Percentiles rank a stretch among this genome's conserved stretches.
phyloP scores from a whole-genome alignment of 2,113 vertebrate species.

The Sylvilagus bachmani region DNA sequence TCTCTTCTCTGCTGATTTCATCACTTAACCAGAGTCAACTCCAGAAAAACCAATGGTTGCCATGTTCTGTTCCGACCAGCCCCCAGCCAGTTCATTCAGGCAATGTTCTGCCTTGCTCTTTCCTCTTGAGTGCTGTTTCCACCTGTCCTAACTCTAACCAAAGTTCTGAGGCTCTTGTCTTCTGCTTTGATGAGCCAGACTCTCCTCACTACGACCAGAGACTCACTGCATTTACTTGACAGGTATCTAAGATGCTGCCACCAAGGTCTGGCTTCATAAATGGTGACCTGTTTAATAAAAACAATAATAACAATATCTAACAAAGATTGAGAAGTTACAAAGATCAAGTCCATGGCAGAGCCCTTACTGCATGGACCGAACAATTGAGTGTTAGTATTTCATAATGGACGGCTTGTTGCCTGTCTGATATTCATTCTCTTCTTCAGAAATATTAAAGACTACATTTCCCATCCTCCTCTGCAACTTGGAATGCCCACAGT shows the following conservation, averaged over 20 bases:
- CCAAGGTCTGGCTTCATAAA: not conserved
- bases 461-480: slow-evolving; percentile 8
- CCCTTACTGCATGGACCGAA: not conserved
- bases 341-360: not conserved
- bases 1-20: not conserved
- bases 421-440: not conserved
- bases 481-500: not conserved
- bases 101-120: not conserved
- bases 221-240: not conserved
- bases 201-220: not conserved
- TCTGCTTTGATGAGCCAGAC: not conserved
- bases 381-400: not conserved
- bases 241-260: not conserved
- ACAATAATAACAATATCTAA: not conserved
- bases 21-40: not conserved
- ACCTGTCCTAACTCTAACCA: not conserved
- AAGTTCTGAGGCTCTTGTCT: not conserved
- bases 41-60: not conserved
- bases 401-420: not conserved
- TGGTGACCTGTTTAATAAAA: slow-evolving; percentile 20
- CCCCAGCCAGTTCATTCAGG: no score
- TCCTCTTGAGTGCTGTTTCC: not conserved
- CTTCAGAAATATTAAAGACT: not conserved
- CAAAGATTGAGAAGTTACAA: not conserved
- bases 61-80: not conserved